phyloP scores from a whole-genome alignment of 2,888 invertebrate species.

The Leucophora obtusa region DNA sequence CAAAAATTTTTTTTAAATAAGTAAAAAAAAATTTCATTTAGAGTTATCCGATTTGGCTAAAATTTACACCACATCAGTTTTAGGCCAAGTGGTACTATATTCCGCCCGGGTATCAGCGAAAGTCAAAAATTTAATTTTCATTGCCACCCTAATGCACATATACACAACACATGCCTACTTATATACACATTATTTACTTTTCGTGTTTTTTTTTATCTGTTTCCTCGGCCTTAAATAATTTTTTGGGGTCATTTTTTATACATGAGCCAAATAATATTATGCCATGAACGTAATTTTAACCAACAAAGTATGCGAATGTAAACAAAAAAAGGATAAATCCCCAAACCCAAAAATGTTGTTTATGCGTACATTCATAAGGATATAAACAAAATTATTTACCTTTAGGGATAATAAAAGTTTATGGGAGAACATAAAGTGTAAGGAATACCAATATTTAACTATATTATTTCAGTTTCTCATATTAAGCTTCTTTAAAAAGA shows the following conservation, averaged over 20 bases:
- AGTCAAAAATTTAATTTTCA: no score
- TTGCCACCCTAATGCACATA: no score
- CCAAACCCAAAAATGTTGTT: background rate
- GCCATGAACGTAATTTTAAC: background rate
- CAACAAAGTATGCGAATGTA: background rate
- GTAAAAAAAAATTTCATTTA: no score
- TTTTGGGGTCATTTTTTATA: slow-evolving; percentile 2
- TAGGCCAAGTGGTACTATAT: no score
- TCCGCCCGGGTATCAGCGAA: no score
- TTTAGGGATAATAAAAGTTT: slow-evolving; percentile 3
- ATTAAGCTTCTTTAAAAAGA: no score
- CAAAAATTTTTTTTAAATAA: no score
- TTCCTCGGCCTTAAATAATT: background rate
- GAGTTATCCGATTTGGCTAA: no score
- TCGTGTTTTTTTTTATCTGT: background rate
- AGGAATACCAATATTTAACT: background rate
- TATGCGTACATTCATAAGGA: background rate
- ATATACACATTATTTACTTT: background rate
- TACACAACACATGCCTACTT: background rate
- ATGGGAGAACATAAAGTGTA: background rate
- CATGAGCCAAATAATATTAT: background rate
- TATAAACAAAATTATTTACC: slow-evolving; percentile 6
- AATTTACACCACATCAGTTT: no score
- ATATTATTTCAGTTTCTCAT: background rate
- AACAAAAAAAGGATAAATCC: background rate